A percentile compares a stretch with the other conserved stretches of the same genome.
phyloP scores from a whole-genome alignment of 2,113 vertebrate species.

The Hippocampus zosterae region DNA sequence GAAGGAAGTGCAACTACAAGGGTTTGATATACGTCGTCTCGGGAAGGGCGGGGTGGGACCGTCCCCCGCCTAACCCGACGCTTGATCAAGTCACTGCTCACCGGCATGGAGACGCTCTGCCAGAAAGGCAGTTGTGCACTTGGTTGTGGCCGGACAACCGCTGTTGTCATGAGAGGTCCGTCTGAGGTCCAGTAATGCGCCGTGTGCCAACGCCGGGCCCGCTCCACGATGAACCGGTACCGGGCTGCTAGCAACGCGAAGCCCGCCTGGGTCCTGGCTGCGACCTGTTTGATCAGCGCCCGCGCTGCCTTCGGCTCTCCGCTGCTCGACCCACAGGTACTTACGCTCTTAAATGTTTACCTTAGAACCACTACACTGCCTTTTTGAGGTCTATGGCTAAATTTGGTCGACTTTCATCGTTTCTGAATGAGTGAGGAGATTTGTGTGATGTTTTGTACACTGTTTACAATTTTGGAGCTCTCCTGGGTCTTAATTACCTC shows the following conservation, averaged over 20 bases:
- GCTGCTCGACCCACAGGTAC: conserved; percentile 51
- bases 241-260: conserved; percentile 5
- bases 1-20: no score
- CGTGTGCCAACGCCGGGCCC: background rate
- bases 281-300: conserved; percentile 14
- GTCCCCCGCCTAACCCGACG: background rate
- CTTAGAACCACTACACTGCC: no score
- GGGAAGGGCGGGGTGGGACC: conserved; percentile 31
- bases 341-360: background rate
- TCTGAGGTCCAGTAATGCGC: conserved; percentile 3
- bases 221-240: conserved; percentile 34
- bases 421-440: no score
- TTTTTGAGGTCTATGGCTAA: no score
- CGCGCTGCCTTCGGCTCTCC: conserved; percentile 19
- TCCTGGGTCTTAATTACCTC: background rate
- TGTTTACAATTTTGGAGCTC: background rate
- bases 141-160: background rate
- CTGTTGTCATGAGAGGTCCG: background rate
- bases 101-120: conserved; percentile 26
- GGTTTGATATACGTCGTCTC: no score
- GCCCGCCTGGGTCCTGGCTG: conserved; percentile 33
- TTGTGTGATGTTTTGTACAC: background rate
- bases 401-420: no score
- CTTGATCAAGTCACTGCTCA: conserved; percentile 1
- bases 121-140: conserved; percentile 12